A percentile compares a stretch with the other conserved stretches of the same genome.
Conservation (phyloP, 2,888 invertebrate species). For the Lepidochrysops patricia region DNA sequence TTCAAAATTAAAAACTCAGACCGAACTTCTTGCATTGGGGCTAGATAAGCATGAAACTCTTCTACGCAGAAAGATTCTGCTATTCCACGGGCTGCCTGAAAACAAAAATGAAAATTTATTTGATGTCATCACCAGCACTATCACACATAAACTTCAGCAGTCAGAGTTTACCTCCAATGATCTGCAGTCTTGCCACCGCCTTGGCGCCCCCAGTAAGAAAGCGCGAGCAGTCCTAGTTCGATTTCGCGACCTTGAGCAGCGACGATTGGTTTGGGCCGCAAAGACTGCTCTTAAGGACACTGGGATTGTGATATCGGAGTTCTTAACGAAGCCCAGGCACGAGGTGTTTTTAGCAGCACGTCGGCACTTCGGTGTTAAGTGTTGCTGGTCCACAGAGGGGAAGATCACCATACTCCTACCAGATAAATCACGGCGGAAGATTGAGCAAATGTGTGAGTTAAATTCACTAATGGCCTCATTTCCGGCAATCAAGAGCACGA, state of each 20-base stretch:
- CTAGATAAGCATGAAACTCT: neutral
- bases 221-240: neutral
- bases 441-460: neutral
- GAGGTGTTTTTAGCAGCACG: neutral
- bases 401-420: neutral
- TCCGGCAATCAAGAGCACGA: neutral
- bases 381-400: neutral
- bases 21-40: neutral
- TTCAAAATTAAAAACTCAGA: neutral
- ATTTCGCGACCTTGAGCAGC: neutral
- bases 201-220: neutral
- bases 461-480: neutral
- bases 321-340: neutral
- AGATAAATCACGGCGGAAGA: neutral
- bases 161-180: neutral
- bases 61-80: neutral
- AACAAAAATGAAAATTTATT: neutral
- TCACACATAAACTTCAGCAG: neutral
- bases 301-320: neutral
- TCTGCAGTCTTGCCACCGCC: neutral
- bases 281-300: neutral
- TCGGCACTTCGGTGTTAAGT: neutral
- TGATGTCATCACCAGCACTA: neutral
- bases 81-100: neutral
- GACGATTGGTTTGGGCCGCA: neutral